phyloP scores from a whole-genome alignment of 2,888 invertebrate species.

The Craniophora ligustri region DNA sequence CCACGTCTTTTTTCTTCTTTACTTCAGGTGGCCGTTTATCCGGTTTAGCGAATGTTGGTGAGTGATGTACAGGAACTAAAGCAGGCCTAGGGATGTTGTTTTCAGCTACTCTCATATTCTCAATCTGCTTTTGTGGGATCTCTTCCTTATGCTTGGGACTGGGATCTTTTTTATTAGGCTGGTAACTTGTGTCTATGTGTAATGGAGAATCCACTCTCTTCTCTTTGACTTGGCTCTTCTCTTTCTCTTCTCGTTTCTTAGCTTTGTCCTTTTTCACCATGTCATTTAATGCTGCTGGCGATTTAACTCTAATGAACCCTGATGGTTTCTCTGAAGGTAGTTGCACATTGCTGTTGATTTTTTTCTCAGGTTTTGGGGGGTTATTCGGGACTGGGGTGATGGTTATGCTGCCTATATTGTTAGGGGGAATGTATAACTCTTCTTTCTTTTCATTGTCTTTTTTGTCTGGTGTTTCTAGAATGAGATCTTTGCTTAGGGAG shows the following conservation, averaged over 20 bases:
- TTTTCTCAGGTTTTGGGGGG: conserved; percentile 63
- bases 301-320: conserved; percentile 78
- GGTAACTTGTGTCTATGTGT: conserved; percentile 76
- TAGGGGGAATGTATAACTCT: conserved; percentile 77
- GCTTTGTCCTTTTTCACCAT: conserved; percentile 74
- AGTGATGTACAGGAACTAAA: conserved; percentile 77
- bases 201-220: conserved; percentile 68
- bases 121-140: conserved; percentile 75
- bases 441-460: conserved; percentile 69
- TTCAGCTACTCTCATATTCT: conserved; percentile 75
- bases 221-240: conserved; percentile 66
- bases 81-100: conserved; percentile 80
- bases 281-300: conserved; percentile 82
- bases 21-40: conserved; percentile 80
- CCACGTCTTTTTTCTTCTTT: conserved; percentile 80
- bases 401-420: conserved; percentile 82
- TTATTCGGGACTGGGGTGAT: conserved; percentile 78
- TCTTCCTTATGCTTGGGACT: conserved; percentile 76
- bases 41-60: conserved; percentile 82
- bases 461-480: conserved; percentile 71
- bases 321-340: conserved; percentile 61
- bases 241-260: conserved; percentile 66
- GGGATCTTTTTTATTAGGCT: conserved; percentile 67
- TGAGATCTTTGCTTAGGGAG: conserved; percentile 70
- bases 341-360: conserved; percentile 53